Evolutionary conservation across 2,888 invertebrate genomes (phyloP).

Genomic region (Eupithecia vulgata): DNA sequence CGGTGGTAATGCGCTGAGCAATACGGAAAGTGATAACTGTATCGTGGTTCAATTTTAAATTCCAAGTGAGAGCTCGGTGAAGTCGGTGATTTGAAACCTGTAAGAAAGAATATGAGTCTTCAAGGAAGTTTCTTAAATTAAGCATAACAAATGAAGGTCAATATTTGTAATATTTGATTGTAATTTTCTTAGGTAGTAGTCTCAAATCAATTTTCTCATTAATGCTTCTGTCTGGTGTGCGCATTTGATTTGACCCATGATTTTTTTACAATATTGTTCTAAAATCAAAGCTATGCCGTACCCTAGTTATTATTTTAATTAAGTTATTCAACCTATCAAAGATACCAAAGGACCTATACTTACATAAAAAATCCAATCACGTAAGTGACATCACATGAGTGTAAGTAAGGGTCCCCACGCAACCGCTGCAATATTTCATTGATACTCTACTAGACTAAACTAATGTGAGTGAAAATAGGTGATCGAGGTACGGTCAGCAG

Average conservation of each 20-base stretch:
- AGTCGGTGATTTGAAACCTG: too few relatives aligned
- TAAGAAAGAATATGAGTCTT: too few relatives aligned
- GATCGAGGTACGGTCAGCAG: conserved; percentile 64
- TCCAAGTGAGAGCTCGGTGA: too few relatives aligned
- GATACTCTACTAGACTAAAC: conserved; percentile 77
- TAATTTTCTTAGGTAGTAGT: too few relatives aligned
- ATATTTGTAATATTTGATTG: too few relatives aligned
- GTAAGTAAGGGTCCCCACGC: conserved; percentile 62
- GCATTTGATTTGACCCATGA: not conserved
- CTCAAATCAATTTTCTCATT: too few relatives aligned
- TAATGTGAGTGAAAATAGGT: conserved; percentile 81
- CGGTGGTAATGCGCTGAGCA: too few relatives aligned
- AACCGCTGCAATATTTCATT: conserved; percentile 78
- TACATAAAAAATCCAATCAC: conserved; percentile 73
- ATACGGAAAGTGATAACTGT: not conserved
- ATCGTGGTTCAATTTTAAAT: not conserved
- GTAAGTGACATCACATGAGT: conserved; percentile 77
- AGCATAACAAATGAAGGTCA: too few relatives aligned
- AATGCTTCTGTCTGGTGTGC: too few relatives aligned
- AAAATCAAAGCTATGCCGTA: not conserved
- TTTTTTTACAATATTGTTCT: not conserved
- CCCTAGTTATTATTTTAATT: not conserved
- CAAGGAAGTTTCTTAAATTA: too few relatives aligned
- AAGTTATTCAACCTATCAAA: not conserved
- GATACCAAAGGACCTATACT: not conserved